A percentile compares a stretch with the other conserved stretches of the same genome.
phyloP scores from a whole-genome alignment of 2,113 vertebrate genomes.

The Maccullochella peelii region DNA sequence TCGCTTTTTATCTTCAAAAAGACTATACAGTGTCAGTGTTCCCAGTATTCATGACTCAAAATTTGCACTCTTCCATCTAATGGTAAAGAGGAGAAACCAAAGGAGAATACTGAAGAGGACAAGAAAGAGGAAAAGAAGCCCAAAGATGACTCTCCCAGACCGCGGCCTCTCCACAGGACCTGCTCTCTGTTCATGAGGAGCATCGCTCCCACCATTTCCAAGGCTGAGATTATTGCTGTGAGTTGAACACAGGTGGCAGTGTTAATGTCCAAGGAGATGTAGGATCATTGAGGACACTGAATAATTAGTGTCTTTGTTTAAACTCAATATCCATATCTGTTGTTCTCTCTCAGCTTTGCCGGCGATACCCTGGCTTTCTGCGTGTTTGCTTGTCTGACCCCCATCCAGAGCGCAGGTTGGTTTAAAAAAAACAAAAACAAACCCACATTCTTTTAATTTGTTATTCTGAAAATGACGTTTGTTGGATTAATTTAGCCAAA shows the following conservation, averaged over 20 bases:
- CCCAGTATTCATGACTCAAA: background rate
- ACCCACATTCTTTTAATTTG: background rate
- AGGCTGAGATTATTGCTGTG: conserved; percentile 92
- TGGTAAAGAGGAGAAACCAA: conserved; percentile 72
- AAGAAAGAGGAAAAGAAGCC: conserved; percentile 86
- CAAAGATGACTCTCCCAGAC: conserved; percentile 87
- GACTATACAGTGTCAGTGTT: background rate
- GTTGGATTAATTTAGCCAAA: background rate
- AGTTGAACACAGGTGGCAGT: conserved; percentile 65
- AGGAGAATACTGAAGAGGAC: conserved; percentile 75
- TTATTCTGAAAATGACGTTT: background rate
- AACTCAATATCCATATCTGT: background rate
- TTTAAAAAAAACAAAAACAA: background rate
- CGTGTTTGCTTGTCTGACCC: conserved; percentile 92
- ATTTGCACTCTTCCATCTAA: conserved; percentile 29
- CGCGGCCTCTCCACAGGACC: conserved; percentile 91
- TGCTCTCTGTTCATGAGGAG: conserved; percentile 94
- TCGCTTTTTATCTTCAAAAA: background rate
- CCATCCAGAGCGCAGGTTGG: conserved; percentile 91
- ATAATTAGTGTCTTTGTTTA: background rate
- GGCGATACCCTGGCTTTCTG: conserved; percentile 91
- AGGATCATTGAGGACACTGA: too few species aligned
- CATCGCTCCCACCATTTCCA: conserved; percentile 92
- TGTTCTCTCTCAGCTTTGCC: conserved; percentile 85
- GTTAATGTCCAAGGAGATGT: background rate